Percentiles rank a stretch among this genome's conserved stretches.
Evolutionary conservation across 2,797 vertebrate genomes (phyloP).

Genomic region (Intellagama lesueurii): DNA sequence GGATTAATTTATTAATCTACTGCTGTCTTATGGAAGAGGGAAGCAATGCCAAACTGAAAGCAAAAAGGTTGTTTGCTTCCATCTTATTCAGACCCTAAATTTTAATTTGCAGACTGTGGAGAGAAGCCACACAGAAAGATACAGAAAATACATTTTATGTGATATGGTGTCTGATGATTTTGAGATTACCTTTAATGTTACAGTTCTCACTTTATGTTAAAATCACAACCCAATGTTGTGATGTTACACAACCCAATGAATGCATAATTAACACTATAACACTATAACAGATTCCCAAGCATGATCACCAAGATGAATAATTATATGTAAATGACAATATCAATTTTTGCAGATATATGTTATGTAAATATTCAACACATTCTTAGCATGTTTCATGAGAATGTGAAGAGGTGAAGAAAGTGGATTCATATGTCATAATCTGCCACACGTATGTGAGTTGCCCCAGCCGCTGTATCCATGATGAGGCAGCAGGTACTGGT

Average conservation of each 20-base stretch:
- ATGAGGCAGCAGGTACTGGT: too few relatives aligned
- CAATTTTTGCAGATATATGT: not conserved
- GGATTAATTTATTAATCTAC: conserved; percentile 42
- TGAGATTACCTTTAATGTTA: not conserved
- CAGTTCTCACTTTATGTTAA: not conserved
- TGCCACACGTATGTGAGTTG: not conserved
- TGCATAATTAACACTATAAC: not conserved
- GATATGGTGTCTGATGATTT: not conserved
- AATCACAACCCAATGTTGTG: not conserved
- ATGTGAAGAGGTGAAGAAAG: not conserved
- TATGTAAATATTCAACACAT: not conserved
- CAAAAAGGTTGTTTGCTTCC: conserved; percentile 2
- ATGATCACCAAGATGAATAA: not conserved
- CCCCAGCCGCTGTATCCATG: too few relatives aligned
- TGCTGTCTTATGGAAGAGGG: not conserved
- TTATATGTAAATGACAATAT: not conserved
- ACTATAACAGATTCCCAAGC: not conserved
- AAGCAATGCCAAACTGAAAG: conserved; percentile 35
- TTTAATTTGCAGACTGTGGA: conserved; percentile 34
- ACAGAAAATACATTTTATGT: not conserved
- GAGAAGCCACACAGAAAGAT: not conserved
- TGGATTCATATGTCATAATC: not conserved
- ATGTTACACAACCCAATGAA: not conserved
- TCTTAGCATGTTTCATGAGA: not conserved
- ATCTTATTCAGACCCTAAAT: not conserved